These are phyloP conservation scores for Oceanodroma leucorhoa DNA, from an alignment of 2,797 vertebrate genomes.

Conservation along the genomic window DNA sequence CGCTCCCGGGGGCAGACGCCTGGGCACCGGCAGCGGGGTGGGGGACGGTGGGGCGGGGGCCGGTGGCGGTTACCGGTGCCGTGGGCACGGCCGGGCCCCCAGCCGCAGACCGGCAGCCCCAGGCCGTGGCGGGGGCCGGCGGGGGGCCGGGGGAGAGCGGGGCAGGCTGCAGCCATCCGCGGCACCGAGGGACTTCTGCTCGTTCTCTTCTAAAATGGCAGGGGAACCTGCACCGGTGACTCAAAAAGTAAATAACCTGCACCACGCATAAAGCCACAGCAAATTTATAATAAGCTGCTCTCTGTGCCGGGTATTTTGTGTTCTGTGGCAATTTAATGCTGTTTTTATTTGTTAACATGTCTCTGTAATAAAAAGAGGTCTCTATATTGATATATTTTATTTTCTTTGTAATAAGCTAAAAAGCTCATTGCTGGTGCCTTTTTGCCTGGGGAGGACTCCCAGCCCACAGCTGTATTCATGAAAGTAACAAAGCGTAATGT, in stretches of 20 bases:
- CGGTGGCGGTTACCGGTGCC: rapidly evolving
- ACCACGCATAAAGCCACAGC: conserved; percentile 1
- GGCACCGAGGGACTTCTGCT: not conserved
- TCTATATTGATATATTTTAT: conserved; percentile 36
- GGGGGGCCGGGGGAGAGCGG: not conserved
- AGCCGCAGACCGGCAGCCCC: no score
- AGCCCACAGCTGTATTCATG: not conserved
- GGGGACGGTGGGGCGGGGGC: no score
- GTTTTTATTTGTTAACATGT: conserved; percentile 63
- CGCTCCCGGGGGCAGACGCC: rapidly evolving
- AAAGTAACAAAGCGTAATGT: not conserved
- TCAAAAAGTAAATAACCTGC: not conserved
- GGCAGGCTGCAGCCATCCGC: not conserved
- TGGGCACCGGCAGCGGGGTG: rapidly evolving
- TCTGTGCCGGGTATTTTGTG: conserved; percentile 53
- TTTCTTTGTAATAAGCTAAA: conserved; percentile 52
- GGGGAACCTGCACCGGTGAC: not conserved
- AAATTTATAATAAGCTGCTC: conserved; percentile 36
- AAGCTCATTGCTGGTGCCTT: conserved; percentile 65
- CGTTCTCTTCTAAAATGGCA: not conserved
- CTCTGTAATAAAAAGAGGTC: conserved; percentile 54
- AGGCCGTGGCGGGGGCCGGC: not conserved
- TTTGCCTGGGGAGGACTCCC: conserved; percentile 35
- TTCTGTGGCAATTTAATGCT: conserved; percentile 58
- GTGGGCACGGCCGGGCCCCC: not conserved